Evolutionary conservation across 2,113 vertebrate species (phyloP), one percentile per base, ranked within the genome.

Genomic region (Coptodon bakossiorum): DNA sequence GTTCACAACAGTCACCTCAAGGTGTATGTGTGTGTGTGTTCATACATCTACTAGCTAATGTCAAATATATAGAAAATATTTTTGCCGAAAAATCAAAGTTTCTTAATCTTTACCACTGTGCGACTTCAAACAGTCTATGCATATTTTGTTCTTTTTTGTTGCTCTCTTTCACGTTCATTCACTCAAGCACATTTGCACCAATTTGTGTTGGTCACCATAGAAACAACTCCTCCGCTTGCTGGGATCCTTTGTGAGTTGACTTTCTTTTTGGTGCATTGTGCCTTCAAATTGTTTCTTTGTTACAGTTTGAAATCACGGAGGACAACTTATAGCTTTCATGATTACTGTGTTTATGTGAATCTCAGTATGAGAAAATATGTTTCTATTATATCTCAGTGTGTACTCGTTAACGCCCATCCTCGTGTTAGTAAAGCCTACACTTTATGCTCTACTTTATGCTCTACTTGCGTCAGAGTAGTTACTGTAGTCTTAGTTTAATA

Each of bases 161-260:
- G 73, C 45, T 78, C 27, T 29, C 27, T 43, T 22, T 78, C 71
- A 76, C 24, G 1, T 61, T 89, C 68, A 40, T 31, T 56, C 54
- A 36, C 73, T 79, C 12, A 52, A 2, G 19, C 50, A 54, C 36
- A 63, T 80, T 84, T 54, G 54, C n/a, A 10, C 54, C 83, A 87
- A 84, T 80, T 86, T 91, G 27, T n/a, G 22, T 71, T 81, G 29
- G 93, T 93, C 88, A 88, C 93, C 93, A 93, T 93, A 83, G 93
- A 68, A 94, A 95, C 92, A 31, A 66, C 87, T 88, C 82, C 31
- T 90, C 81, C 80, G 90, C 82, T 85, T 84, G 80, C 43, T 57
- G n/a, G 3, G 83, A 31, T 84, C 59, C 83, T 90, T 88, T 89
- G 68, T 82, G 53, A 76, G 83, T 89, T 84, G 88, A 88, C 83